These are phyloP conservation scores for Thereva unica DNA, from an alignment of 2,888 invertebrate genomes.

Conservation along the genomic window DNA sequence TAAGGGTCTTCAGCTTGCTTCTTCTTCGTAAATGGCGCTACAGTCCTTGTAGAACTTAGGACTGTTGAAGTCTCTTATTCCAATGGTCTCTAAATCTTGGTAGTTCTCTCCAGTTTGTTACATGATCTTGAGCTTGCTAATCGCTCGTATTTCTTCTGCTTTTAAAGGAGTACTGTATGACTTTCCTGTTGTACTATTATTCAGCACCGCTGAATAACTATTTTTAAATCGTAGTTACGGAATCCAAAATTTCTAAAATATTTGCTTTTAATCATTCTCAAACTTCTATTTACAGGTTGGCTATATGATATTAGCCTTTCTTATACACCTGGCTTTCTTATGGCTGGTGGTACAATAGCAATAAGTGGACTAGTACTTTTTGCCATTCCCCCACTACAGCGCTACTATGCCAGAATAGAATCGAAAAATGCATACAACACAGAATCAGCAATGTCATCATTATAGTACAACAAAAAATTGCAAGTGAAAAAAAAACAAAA, in stretches of 20 bases:
- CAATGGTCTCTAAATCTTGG: no score
- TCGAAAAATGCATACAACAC: slow-evolving; percentile 1
- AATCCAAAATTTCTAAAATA: slow-evolving; percentile 22
- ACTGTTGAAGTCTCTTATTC: no score
- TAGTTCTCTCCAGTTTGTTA: no score
- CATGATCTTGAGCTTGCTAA: no score
- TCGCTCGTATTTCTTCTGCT: no score
- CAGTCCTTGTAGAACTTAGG: no score
- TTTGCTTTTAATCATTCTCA: neutral
- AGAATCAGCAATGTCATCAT: slow-evolving; percentile 27
- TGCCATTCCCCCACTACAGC: slow-evolving; percentile 74
- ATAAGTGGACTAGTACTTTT: slow-evolving; percentile 88
- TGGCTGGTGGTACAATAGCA: slow-evolving; percentile 85
- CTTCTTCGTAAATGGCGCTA: no score
- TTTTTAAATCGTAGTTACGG: no score
- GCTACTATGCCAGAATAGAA: slow-evolving; percentile 50
- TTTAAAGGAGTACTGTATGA: no score
- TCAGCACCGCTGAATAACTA: no score
- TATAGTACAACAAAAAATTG: slow-evolving; percentile 32
- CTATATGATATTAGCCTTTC: slow-evolving; percentile 76
- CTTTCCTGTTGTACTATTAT: no score
- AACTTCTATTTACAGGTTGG: slow-evolving; percentile 65
- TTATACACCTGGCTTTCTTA: slow-evolving; percentile 85
- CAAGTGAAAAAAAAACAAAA: neutral
- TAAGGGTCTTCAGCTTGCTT: no score